Base-by-base conservation (phyloP, 2,888 invertebrate species). In the Drosophila paucipuncta region DNA sequence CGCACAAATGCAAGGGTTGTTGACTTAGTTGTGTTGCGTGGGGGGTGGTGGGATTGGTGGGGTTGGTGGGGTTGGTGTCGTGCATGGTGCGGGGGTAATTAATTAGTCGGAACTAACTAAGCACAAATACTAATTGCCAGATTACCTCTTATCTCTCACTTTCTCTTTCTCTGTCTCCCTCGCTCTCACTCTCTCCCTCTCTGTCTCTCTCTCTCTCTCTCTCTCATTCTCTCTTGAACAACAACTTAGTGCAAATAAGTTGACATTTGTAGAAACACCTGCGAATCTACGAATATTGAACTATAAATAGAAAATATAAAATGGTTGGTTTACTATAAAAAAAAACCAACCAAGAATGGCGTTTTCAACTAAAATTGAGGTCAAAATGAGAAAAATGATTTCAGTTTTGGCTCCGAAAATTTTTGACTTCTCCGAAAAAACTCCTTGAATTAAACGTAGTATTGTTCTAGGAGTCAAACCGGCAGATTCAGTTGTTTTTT, bases 101-200 rank as follows among this genome's bases (percentile, higher is more conserved):
- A 47, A 47, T 57, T n/a, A 39, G 39, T 11, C 33, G 33, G 31
- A 50, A 41, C 53, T 53, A 25, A 39, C 50, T 41, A 9, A 55
- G 59, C 37, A 22, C 60, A 60, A 54, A 58, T 50, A 52, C 54
- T 64, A 80, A 75, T 75, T 70, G 60, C 49, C 16, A 53, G 64
- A 75, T 66, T 60, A 41, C 41, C 52, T 25, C 13, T 59, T 68
- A 77, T 65, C 1, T 13, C n/a, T 31, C 22, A 3, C 11, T n/a
- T 11, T 52, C 13, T 16, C 11, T 35, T 33, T 52, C 37, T 13
- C 37, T 0, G 16, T 7, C 39, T 18, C 18, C 4, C 10, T 4
- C 18, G 18, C 9, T 9, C 39, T 2, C 16, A 0, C 3, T 7
- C 18, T 37, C 7, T 10, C 52, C 7, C 1, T n/a, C 52, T 16